phyloP scores from a whole-genome alignment of 2,113 vertebrate species.

The Plectropomus leopardus region DNA sequence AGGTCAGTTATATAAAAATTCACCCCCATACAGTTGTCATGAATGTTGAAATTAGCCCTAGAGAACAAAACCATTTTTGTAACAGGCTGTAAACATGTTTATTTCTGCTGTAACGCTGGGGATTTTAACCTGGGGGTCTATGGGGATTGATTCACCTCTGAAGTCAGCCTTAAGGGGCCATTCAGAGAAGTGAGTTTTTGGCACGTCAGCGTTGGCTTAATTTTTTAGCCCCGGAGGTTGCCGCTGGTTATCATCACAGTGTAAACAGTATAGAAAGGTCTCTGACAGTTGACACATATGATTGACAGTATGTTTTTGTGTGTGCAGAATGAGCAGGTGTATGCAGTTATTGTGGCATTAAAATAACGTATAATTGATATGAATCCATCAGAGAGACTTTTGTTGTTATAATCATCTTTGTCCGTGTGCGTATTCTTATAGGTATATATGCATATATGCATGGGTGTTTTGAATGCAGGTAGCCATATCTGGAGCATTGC shows the following conservation, averaged over 20 bases:
- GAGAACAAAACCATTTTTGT: too few relatives aligned
- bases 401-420: not conserved
- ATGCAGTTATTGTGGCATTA: not conserved
- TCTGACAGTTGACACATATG: not conserved
- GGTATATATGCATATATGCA: not conserved
- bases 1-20: too few relatives aligned
- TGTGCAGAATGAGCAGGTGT: not conserved
- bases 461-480: not conserved
- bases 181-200: too few relatives aligned
- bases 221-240: too few relatives aligned
- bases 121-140: too few relatives aligned
- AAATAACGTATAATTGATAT: not conserved
- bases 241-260: not conserved
- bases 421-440: not conserved
- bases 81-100: too few relatives aligned
- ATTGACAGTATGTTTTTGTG: not conserved
- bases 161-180: too few relatives aligned
- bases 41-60: too few relatives aligned
- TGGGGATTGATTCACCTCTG: too few relatives aligned
- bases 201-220: too few relatives aligned
- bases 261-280: not conserved
- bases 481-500: not conserved
- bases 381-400: not conserved
- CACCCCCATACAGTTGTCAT: too few relatives aligned
- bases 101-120: too few relatives aligned